A percentile compares a stretch with the other conserved stretches of the same genome.
phyloP scores from a whole-genome alignment of 2,797 vertebrate genomes.

The Oreortyx pictus region DNA sequence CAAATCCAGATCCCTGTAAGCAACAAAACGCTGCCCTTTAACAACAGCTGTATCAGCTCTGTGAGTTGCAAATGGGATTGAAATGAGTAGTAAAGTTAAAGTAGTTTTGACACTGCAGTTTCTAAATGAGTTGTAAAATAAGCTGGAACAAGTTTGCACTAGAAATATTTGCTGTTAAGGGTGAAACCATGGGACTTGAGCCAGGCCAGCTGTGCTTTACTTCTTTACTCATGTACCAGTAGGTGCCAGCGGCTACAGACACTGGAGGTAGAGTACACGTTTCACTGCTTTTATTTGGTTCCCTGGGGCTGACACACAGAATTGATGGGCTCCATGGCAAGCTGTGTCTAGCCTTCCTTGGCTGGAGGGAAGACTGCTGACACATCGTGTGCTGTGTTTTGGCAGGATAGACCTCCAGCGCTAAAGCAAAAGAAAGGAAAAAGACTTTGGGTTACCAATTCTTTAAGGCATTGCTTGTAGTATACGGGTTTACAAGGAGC shows the following conservation, averaged over 20 bases:
- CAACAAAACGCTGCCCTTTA: constrained; percentile 2
- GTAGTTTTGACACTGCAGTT: constrained; percentile 19
- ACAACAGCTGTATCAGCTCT: background rate
- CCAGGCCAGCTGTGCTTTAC: constrained; percentile 43
- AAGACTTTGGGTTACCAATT: background rate
- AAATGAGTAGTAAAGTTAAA: constrained; percentile 29
- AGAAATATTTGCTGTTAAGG: constrained; percentile 13
- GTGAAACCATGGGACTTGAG: constrained; percentile 14
- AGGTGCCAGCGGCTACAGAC: constrained; percentile 31
- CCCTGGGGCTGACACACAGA: constrained; percentile 30
- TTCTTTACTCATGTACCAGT: constrained; percentile 4
- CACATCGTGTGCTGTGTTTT: background rate
- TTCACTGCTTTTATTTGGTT: constrained; percentile 24
- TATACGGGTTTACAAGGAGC: background rate
- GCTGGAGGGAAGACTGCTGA: constrained; percentile 8
- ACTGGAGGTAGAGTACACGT: background rate
- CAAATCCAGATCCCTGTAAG: background rate
- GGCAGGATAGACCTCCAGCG: background rate
- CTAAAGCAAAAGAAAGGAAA: background rate
- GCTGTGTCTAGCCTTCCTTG: constrained; percentile 20
- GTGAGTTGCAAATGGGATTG: background rate
- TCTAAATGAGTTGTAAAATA: constrained; percentile 53
- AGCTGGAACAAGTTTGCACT: background rate
- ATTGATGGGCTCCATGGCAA: background rate
- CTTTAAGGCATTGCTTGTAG: background rate